Conservation (phyloP, 2,888 invertebrate species). For the Cerastis rubricosa region DNA sequence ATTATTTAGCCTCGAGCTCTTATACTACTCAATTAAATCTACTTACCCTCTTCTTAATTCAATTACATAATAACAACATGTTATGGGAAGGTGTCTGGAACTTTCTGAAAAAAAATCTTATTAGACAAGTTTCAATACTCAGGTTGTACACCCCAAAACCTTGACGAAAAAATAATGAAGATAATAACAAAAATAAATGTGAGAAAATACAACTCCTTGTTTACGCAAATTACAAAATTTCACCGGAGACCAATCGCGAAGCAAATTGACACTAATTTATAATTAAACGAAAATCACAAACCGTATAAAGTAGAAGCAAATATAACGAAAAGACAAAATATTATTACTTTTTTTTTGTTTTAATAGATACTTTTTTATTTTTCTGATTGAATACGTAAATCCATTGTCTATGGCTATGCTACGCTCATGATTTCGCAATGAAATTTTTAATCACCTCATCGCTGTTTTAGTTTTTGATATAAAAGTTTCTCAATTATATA, state of each 20-base stretch:
- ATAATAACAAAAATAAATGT: constrained; percentile 13
- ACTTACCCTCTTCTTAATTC: too few relatives aligned
- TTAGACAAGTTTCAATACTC: not conserved
- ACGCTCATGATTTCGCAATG: constrained; percentile 66
- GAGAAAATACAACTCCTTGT: constrained; percentile 49
- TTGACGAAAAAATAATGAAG: constrained; percentile 26
- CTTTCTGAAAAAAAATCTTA: not conserved
- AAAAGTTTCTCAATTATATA: constrained; percentile 66
- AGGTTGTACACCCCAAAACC: not conserved
- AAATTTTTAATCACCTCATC: constrained; percentile 63
- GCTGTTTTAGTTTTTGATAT: constrained; percentile 57
- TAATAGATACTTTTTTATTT: constrained; percentile 16
- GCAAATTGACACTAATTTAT: constrained; percentile 57
- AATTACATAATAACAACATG: too few relatives aligned
- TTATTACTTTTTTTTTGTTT: constrained; percentile 22
- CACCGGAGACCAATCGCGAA: constrained; percentile 29
- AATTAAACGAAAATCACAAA: constrained; percentile 66
- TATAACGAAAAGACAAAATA: constrained; percentile 46
- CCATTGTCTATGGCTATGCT: constrained; percentile 69
- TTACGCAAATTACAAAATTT: constrained; percentile 49
- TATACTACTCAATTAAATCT: too few relatives aligned
- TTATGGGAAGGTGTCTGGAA: not conserved
- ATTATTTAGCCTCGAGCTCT: too few relatives aligned
- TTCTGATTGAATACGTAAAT: constrained; percentile 60
- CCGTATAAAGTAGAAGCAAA: constrained; percentile 53